Evolutionary conservation across 2,113 vertebrate genomes (phyloP).

Genomic region (Dendrocopos noguchii): DNA sequence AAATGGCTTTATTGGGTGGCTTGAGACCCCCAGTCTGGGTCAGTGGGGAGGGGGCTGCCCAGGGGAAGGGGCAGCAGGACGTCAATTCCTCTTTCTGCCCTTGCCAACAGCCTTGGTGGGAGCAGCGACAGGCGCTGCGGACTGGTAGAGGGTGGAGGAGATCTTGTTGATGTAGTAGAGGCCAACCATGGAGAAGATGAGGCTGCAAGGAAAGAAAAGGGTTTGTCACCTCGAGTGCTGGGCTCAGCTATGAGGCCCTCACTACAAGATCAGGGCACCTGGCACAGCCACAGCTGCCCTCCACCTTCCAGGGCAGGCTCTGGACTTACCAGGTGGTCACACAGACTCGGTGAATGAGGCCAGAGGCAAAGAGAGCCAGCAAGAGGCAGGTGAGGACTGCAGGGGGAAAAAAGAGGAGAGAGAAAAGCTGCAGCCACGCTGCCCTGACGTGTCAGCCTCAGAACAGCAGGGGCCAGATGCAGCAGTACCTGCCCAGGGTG

Average conservation of each 20-base stretch:
- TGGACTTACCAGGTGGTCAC: slow-evolving; percentile 93
- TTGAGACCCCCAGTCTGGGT: fast-evolving
- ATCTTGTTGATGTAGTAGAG: slow-evolving; percentile 98
- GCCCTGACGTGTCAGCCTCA: too few species aligned
- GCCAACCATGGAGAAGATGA: slow-evolving; percentile 93
- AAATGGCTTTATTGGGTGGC: slow-evolving; percentile 66
- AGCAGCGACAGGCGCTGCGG: slow-evolving; percentile 61
- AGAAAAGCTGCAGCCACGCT: neutral
- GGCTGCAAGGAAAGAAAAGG: slow-evolving; percentile 53
- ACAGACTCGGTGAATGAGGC: slow-evolving; percentile 94
- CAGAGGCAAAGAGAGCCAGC: slow-evolving; percentile 91
- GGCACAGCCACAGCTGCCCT: fast-evolving
- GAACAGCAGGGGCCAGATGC: neutral
- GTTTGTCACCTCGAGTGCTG: too few species aligned
- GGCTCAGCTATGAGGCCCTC: too few species aligned
- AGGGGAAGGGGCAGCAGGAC: neutral
- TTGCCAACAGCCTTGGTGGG: slow-evolving; percentile 87
- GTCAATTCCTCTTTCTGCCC: slow-evolving; percentile 92
- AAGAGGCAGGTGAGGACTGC: slow-evolving; percentile 88
- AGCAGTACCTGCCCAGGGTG: neutral
- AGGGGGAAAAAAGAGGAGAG: neutral
- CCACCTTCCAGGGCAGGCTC: neutral
- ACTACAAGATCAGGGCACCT: neutral
- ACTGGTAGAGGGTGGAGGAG: slow-evolving; percentile 92
- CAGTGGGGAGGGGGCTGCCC: neutral